A percentile compares a stretch with the other conserved stretches of the same genome.
These are phyloP conservation scores for Parazoanthus swiftii DNA, from an alignment of 92 coral and sea anemone species.

Conservation along the genomic window DNA sequence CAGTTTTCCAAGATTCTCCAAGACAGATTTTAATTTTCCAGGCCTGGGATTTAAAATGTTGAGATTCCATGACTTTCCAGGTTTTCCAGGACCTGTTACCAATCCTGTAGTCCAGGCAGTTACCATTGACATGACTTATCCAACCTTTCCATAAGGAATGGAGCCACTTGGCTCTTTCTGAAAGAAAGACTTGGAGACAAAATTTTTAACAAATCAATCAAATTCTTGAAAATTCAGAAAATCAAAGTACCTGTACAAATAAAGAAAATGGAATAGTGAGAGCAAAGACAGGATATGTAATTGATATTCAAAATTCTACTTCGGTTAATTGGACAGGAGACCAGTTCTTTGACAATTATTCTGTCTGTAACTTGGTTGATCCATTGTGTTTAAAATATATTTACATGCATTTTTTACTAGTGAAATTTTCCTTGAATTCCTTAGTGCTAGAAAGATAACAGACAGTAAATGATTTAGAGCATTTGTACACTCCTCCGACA, in stretches of 20 bases:
- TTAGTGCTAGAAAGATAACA: no score
- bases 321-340: not conserved
- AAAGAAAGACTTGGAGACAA: constrained; percentile 24
- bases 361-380: no score
- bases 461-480: no score
- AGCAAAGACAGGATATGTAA: not conserved
- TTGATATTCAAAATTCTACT: not conserved
- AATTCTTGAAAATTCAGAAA: not conserved
- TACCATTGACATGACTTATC: constrained; percentile 21
- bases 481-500: not conserved
- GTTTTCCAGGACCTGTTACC: not conserved
- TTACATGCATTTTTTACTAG: no score
- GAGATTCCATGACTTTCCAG: no score
- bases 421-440: no score
- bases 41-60: no score
- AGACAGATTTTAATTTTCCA: no score
- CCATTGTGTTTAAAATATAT: no score
- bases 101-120: not conserved
- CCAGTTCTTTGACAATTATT: not conserved
- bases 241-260: not conserved
- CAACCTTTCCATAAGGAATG: constrained; percentile 22
- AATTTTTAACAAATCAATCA: not conserved
- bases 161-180: constrained; percentile 25
- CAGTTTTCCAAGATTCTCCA: no score
- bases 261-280: not conserved